phyloP scores from a whole-genome alignment of 2,888 invertebrate genomes.

The Caradrina kadenii region DNA sequence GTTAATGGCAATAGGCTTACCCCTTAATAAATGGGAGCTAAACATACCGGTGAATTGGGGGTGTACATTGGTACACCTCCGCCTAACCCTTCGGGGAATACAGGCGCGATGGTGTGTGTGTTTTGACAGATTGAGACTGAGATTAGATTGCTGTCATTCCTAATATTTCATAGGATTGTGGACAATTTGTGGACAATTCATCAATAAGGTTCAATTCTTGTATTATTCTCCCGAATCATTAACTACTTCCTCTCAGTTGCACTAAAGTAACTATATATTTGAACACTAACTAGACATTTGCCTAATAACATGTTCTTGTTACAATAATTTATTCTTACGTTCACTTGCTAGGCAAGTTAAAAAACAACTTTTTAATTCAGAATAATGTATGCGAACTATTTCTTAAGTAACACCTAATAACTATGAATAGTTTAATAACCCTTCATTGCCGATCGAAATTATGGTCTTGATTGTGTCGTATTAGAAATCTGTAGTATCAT shows the following conservation, averaged over 20 bases:
- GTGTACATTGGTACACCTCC: too few species aligned
- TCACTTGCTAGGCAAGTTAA: not conserved
- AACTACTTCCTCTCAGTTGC: not conserved
- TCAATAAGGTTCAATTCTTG: too few species aligned
- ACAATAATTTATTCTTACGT: constrained; percentile 21
- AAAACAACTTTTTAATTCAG: constrained; percentile 37
- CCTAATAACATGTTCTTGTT: constrained; percentile 23
- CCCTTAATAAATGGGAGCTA: too few species aligned
- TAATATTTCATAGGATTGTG: too few species aligned
- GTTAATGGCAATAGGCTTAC: too few species aligned
- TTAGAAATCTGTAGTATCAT: constrained; percentile 28
- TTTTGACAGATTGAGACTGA: too few species aligned
- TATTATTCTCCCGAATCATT: too few species aligned
- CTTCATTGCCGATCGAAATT: constrained; percentile 22
- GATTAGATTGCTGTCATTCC: too few species aligned
- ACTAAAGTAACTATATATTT: constrained; percentile 11
- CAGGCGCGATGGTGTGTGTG: too few species aligned
- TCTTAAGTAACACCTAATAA: constrained; percentile 1
- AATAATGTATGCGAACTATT: constrained; percentile 16
- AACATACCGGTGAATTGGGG: too few species aligned
- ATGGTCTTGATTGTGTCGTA: not conserved
- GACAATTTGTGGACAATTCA: too few species aligned
- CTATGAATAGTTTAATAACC: constrained; percentile 29
- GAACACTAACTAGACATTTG: constrained; percentile 10
- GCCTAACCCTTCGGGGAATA: too few species aligned